Evolutionary conservation across 1,140 invertebrate genomes (phyloP).

Genomic region (Prorops nasuta): DNA sequence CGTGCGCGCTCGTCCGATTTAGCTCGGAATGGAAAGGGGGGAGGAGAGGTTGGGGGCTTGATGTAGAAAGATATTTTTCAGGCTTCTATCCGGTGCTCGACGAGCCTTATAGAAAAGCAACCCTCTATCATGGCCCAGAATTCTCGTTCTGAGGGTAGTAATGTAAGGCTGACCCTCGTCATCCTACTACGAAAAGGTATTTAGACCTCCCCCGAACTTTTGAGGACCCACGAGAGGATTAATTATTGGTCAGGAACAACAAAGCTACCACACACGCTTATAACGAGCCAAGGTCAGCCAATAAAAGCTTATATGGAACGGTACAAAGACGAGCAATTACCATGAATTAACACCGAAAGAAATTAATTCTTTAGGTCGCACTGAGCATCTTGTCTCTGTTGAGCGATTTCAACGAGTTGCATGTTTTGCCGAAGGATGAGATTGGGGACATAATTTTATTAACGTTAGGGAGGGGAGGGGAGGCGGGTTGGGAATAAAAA

Average conservation of each 20-base stretch:
- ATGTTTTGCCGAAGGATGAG: too few species aligned
- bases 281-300: not conserved
- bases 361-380: too few species aligned
- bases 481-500: too few species aligned
- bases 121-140: slow-evolving; percentile 8
- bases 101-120: slow-evolving; percentile 7
- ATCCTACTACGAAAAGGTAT: slow-evolving; percentile 16
- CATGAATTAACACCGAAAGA: too few species aligned
- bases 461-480: too few species aligned
- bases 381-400: too few species aligned
- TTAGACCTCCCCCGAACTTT: slow-evolving; percentile 10
- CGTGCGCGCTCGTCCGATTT: not conserved
- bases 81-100: slow-evolving; percentile 4
- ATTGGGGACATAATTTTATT: too few species aligned
- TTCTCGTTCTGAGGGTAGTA: not conserved
- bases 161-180: slow-evolving; percentile 19
- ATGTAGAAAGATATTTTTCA: slow-evolving; percentile 31
- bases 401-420: too few species aligned
- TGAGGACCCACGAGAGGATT: slow-evolving; percentile 4
- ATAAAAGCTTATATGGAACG: too few species aligned
- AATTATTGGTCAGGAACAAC: slow-evolving; percentile 9
- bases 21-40: too few species aligned
- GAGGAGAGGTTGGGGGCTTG: too few species aligned
- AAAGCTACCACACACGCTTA: not conserved
- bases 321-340: too few species aligned